A percentile compares a stretch with the other conserved stretches of the same genome.
These are phyloP conservation scores for Smittia aterrima DNA, from an alignment of 2,888 invertebrate genomes.

Conservation along the genomic window DNA sequence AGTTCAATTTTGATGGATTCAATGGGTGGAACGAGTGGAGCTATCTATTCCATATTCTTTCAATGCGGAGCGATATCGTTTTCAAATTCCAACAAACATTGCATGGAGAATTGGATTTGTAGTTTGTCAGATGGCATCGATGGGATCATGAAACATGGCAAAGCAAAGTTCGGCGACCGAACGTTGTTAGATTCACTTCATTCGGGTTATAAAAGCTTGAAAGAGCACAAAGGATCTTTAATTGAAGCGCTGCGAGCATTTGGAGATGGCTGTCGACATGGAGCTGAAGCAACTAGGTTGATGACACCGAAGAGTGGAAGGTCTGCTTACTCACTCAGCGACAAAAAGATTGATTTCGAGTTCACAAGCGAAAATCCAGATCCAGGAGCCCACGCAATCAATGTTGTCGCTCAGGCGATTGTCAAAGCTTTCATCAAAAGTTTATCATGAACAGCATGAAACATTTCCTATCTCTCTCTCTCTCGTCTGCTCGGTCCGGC, in stretches of 20 bases:
- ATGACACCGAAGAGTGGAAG: constrained; percentile 50
- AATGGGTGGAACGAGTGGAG: constrained; percentile 80
- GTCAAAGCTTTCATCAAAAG: constrained; percentile 51
- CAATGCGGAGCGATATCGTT: constrained; percentile 62
- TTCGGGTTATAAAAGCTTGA: constrained; percentile 44
- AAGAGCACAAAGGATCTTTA: not conserved
- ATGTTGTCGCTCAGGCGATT: constrained; percentile 56
- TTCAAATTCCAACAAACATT: constrained; percentile 47
- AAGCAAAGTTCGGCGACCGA: constrained; percentile 70
- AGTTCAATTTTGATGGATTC: constrained; percentile 64
- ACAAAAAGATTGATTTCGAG: not conserved
- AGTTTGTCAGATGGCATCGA: constrained; percentile 60
- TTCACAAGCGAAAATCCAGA: constrained; percentile 54
- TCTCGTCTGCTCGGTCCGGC: not conserved
- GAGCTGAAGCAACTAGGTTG: constrained; percentile 44
- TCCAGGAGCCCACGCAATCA: constrained; percentile 59
- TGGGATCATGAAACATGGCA: constrained; percentile 67
- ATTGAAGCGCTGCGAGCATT: constrained; percentile 42
- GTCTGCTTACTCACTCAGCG: constrained; percentile 50
- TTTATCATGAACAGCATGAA: too few relatives aligned
- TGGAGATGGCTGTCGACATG: constrained; percentile 46
- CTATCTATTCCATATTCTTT: constrained; percentile 73
- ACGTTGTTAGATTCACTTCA: constrained; percentile 63
- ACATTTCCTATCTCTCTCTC: too few relatives aligned
- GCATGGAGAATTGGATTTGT: constrained; percentile 55